Evolutionary conservation across 92 coral and sea anemone genomes (phyloP).

Genomic region (Virgularia gustaviana): DNA sequence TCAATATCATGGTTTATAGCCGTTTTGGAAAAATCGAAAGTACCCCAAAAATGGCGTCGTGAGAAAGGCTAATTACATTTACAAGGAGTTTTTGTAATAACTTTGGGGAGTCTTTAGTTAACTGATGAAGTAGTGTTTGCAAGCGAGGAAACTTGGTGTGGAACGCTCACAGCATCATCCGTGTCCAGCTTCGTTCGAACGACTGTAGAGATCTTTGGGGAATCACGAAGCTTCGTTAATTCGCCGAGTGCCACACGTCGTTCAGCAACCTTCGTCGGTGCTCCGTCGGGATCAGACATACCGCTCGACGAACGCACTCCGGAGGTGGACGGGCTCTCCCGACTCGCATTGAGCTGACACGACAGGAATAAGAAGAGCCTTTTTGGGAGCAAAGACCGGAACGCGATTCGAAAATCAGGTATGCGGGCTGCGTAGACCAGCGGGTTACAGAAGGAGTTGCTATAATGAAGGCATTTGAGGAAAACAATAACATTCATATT

Average conservation of each 20-base stretch:
- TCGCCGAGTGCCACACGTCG: neutral
- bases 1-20: no score
- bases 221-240: neutral
- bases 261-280: neutral
- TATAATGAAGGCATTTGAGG: conserved; percentile 1
- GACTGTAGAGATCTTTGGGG: no score
- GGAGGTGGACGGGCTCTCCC: conserved; percentile 8
- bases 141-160: neutral
- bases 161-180: neutral
- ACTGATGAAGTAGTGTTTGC: neutral
- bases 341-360: neutral
- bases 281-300: neutral
- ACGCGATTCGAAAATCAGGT: conserved; percentile 13
- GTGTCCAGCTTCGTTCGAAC: no score
- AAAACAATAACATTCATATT: neutral
- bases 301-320: conserved; percentile 14
- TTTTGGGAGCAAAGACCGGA: conserved; percentile 7
- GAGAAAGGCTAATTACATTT: no score
- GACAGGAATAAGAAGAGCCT: neutral
- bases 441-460: conserved; percentile 1
- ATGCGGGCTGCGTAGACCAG: conserved; percentile 18
- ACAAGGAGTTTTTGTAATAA: no score
- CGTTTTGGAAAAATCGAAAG: no score
- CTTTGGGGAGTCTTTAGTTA: neutral
- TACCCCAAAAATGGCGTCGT: no score